These are phyloP conservation scores for Luscinia luscinia DNA, from an alignment of 2,797 vertebrate genomes.

Conservation along the genomic window DNA sequence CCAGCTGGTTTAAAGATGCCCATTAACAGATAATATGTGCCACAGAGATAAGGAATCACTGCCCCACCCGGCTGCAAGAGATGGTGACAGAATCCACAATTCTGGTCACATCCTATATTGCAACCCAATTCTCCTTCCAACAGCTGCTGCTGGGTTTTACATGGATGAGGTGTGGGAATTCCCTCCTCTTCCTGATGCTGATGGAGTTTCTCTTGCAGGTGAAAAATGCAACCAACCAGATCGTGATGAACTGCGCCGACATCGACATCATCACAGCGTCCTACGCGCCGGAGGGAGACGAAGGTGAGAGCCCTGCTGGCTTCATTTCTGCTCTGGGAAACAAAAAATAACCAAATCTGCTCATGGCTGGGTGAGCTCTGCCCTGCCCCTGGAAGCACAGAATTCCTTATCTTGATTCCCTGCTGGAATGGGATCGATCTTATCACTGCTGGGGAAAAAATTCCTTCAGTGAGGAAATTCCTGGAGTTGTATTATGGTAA, in stretches of 20 bases:
- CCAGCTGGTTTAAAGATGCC: no score
- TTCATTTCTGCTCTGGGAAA: neutral
- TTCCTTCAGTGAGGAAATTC: no score
- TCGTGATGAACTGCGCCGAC: constrained; percentile 99
- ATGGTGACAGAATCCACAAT: no score
- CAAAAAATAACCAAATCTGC: no score
- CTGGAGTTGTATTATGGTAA: no score
- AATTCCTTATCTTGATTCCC: neutral
- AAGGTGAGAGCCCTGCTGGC: constrained; percentile 78
- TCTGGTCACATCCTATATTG: no score
- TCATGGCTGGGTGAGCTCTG: neutral
- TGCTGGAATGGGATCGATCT: neutral
- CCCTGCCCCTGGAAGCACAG: neutral
- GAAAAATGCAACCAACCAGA: constrained; percentile 94
- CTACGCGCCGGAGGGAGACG: constrained; percentile 90
- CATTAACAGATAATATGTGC: no score
- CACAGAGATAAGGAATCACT: no score
- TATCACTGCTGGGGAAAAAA: no score
- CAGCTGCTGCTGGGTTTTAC: no score
- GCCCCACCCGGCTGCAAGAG: no score
- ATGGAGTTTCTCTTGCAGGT: constrained; percentile 83
- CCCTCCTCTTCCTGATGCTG: neutral
- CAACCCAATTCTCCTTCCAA: neutral
- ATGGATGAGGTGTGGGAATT: neutral
- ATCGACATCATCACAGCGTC: constrained; percentile 99